Evolutionary conservation across 2,797 vertebrate species (phyloP), one percentile per base, ranked within the genome.

Genomic region (Pogonophryne albipinna): DNA sequence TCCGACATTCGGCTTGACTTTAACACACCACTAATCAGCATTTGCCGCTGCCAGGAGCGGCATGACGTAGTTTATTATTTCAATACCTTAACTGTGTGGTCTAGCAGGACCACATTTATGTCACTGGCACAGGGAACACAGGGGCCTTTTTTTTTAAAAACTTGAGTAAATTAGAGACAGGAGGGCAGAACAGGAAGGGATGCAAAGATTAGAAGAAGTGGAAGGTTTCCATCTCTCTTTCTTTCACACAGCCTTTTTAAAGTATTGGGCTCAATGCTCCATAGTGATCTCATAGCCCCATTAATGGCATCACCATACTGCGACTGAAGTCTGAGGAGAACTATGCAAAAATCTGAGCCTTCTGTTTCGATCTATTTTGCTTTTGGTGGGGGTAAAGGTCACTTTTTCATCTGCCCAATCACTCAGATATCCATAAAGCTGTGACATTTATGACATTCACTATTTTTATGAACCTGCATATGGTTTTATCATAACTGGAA

Each of bases 31-130:
- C 85, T 86, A 87, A 90, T 91, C 87, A 90, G 84, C 66, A 47
- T 68, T 71, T 81, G 75, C 79, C 80, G 67, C 85, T 17, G 76
- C 38, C 7, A 60, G 75, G 85, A 65, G 49, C 52, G 89, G 80
- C 75, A 89, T 86, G 87, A 84, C 78, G 68, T 85, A 71, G 85
- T 85, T 85, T 85, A 89, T 87, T 90, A 88, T 85, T 92, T 79
- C 86, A 87, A 71, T 71, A 78, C 47, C 69, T 85, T 82, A 71
- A 89, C 87, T 80, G 74, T 77, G 76, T 69, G 82, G 85, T 87
- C 76, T 71, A 53, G 70, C 71, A 47, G 60, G 64, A 68, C 68
- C 75, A 71, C 69, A 71, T 88, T 80, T 80, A 82, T 82, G 79
- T 71, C 77, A 78, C 66, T 72, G 74, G 78, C 73, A 82, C 53